These are phyloP conservation scores for Todiramphus saurophagus DNA, from an alignment of 2,113 vertebrate species.

Conservation along the genomic window DNA sequence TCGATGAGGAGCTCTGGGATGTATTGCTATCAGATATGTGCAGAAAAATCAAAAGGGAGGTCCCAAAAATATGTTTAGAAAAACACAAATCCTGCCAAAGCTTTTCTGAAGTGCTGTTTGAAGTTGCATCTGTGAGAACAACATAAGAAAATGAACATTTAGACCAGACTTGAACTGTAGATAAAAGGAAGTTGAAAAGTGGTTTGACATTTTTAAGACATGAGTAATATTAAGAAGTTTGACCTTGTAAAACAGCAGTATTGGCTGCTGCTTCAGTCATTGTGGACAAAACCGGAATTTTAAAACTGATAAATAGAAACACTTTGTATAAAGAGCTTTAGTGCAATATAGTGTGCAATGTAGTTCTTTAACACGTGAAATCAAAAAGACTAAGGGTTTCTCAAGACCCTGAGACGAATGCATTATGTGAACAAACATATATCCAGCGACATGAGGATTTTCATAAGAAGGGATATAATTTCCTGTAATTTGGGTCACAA, in stretches of 20 bases:
- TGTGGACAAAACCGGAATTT: neutral
- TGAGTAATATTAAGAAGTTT: neutral
- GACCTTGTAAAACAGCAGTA: neutral
- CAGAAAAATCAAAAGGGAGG: neutral
- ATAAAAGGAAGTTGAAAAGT: conserved; percentile 19
- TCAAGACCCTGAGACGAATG: neutral
- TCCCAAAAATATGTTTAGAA: neutral
- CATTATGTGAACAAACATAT: neutral
- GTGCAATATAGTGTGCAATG: neutral
- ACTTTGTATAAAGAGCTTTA: neutral
- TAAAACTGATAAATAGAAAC: neutral
- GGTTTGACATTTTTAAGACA: conserved; percentile 3
- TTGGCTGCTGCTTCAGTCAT: neutral
- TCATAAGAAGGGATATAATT: neutral
- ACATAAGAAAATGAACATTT: neutral
- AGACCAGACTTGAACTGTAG: neutral
- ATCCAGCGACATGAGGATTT: neutral
- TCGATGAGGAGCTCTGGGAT: neutral
- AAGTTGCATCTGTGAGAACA: neutral
- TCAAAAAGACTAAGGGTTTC: neutral
- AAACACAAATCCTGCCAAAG: neutral
- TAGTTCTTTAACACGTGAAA: neutral
- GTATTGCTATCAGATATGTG: neutral
- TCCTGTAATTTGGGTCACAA: neutral
- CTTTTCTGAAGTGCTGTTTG: conserved; percentile 15